Percentiles rank a stretch among this genome's conserved stretches.
phyloP scores from a whole-genome alignment of 1,140 invertebrate genomes.

The Cotesia typhae region DNA sequence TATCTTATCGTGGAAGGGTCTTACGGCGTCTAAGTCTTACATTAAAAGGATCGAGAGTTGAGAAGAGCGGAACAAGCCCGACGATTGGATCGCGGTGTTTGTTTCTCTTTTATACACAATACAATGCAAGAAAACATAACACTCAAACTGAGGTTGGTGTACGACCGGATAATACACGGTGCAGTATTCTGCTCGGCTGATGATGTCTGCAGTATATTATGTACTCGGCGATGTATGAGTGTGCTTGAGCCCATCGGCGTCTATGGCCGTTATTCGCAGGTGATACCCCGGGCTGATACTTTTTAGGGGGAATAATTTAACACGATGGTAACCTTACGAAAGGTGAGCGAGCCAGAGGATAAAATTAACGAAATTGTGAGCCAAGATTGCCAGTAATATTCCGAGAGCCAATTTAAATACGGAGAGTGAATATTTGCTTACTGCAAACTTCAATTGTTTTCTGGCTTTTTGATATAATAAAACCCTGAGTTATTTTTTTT shows the following conservation, averaged over 20 bases:
- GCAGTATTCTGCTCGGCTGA: slow-evolving; percentile 4
- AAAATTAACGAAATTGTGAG: neutral
- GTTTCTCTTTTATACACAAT: slow-evolving; percentile 34
- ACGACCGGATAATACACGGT: slow-evolving; percentile 6
- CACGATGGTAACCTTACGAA: slow-evolving; percentile 21
- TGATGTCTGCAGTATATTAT: neutral
- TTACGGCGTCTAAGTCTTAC: too few relatives aligned
- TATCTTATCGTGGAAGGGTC: neutral
- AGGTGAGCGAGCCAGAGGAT: slow-evolving; percentile 13
- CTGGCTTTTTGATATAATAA: too few relatives aligned
- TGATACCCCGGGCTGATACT: slow-evolving; percentile 33
- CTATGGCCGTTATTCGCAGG: slow-evolving; percentile 34
- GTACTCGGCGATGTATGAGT: neutral
- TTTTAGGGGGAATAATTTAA: slow-evolving; percentile 31
- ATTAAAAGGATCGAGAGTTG: neutral
- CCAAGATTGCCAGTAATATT: neutral
- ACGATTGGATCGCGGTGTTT: slow-evolving; percentile 37
- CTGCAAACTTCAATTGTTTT: too few relatives aligned
- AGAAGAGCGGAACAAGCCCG: slow-evolving; percentile 31
- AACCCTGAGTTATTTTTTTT: too few relatives aligned
- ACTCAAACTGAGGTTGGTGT: neutral
- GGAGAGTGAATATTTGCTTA: too few relatives aligned
- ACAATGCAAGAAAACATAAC: slow-evolving; percentile 5
- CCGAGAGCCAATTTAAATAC: too few relatives aligned
- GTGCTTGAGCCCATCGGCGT: slow-evolving; percentile 19